Conservation (phyloP, 1,140 invertebrate species). For the Streblospio benedicti region DNA sequence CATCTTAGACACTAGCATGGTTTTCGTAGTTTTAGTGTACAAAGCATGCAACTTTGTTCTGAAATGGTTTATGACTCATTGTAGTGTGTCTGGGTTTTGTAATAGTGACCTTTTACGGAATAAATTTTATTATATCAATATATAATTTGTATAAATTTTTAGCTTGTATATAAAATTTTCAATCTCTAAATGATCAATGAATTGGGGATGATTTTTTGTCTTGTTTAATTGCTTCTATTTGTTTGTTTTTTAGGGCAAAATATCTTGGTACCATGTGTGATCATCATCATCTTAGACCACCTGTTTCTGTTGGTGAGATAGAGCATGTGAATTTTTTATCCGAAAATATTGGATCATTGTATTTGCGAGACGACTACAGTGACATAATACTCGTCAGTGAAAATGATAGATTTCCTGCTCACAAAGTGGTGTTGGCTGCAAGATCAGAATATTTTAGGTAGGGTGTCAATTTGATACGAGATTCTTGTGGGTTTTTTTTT, state of each 20-base stretch:
- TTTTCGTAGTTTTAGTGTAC: no score
- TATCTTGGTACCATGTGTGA: conserved; percentile 34
- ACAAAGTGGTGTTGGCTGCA: conserved; percentile 83
- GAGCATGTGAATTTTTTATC: conserved; percentile 47
- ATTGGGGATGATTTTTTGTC: no score
- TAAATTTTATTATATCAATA: no score
- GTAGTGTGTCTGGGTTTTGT: no score
- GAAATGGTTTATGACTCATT: no score
- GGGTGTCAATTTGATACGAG: conserved; percentile 8
- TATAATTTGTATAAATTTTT: no score
- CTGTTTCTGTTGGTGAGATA: conserved; percentile 34
- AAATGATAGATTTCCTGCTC: conserved; percentile 70
- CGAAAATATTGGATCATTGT: conserved; percentile 71
- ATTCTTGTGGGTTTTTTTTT: not conserved
- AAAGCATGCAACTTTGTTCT: no score
- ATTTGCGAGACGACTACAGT: conserved; percentile 77
- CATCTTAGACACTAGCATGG: no score
- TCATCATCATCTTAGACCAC: conserved; percentile 36
- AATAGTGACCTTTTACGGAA: no score
- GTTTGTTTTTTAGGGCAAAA: not conserved
- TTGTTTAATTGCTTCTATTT: not conserved
- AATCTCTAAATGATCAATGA: no score
- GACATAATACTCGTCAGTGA: conserved; percentile 85
- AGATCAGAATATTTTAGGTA: conserved; percentile 88
- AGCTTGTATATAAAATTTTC: no score